These are phyloP conservation scores for Potamarius usumacintae DNA, from an alignment of 2,113 vertebrate genomes.

Conservation along the genomic window DNA sequence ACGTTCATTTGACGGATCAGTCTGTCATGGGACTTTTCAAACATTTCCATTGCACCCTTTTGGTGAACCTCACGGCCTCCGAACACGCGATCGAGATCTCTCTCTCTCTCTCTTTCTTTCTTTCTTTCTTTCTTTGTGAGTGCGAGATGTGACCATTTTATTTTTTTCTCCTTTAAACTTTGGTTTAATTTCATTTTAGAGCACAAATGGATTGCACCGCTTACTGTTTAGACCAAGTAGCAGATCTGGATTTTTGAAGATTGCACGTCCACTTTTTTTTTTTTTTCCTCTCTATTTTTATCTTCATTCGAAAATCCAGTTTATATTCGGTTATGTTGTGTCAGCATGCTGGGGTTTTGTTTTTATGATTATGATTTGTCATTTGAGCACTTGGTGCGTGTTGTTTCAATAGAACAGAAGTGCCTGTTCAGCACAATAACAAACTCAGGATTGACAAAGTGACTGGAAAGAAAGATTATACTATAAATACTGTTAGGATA, in stretches of 20 bases:
- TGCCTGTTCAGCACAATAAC: background rate
- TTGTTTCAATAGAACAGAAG: background rate
- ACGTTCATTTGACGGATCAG: conserved; percentile 61
- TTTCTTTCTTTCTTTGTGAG: conserved; percentile 8
- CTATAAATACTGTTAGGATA: background rate
- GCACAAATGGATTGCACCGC: background rate
- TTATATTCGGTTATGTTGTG: background rate
- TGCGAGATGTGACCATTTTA: background rate
- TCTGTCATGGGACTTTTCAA: conserved; percentile 59
- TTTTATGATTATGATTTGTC: background rate
- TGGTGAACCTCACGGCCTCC: conserved; percentile 59
- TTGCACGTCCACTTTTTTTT: conserved; percentile 13
- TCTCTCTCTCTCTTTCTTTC: conserved; percentile 18
- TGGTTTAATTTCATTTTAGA: background rate
- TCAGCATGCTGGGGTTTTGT: background rate
- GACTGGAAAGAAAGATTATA: background rate
- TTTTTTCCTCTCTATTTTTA: background rate
- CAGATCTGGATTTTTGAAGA: conserved; percentile 7
- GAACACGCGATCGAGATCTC: conserved; percentile 44
- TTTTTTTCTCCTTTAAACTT: background rate
- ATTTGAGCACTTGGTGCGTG: background rate
- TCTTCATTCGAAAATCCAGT: background rate
- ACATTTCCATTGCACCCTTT: conserved; percentile 64
- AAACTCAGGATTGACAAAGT: background rate
- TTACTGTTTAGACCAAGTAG: background rate